Percentiles rank a stretch among this genome's conserved stretches.
phyloP scores from a whole-genome alignment of 2,888 invertebrate genomes.

The Eupithecia inturbata region DNA sequence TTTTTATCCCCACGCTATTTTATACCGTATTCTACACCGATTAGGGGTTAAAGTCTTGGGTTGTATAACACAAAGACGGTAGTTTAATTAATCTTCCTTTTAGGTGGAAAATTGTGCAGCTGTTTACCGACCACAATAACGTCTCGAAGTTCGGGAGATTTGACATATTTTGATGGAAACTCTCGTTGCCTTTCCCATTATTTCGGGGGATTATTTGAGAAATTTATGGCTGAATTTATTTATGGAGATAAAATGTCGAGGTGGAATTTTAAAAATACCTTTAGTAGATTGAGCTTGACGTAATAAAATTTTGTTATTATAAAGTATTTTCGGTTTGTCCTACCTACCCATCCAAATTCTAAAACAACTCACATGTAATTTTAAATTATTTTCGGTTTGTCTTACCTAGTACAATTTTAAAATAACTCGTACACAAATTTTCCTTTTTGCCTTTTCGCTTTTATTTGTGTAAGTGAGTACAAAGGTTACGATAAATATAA shows the following conservation, averaged over 20 bases:
- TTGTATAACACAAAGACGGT: constrained; percentile 42
- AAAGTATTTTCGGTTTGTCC: background rate
- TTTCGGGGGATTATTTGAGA: constrained; percentile 11
- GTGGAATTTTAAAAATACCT: background rate
- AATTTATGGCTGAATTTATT: constrained; percentile 12
- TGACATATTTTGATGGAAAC: constrained; percentile 55
- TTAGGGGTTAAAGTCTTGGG: constrained; percentile 15
- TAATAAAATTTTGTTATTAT: background rate
- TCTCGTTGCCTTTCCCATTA: constrained; percentile 13
- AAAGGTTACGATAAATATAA: background rate
- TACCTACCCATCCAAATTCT: background rate
- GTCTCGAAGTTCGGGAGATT: constrained; percentile 62
- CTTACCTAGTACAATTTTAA: background rate
- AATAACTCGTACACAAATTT: background rate
- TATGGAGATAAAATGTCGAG: constrained; percentile 10
- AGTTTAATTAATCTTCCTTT: constrained; percentile 75
- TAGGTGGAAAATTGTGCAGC: constrained; percentile 71
- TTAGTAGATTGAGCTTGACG: background rate
- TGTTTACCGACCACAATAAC: constrained; percentile 69
- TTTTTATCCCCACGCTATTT: constrained; percentile 25
- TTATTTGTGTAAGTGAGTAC: background rate
- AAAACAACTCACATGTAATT: background rate
- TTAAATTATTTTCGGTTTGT: background rate
- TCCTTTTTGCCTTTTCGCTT: background rate
- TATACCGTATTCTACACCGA: constrained; percentile 10